Evolutionary conservation across 2,888 invertebrate species (phyloP).

Genomic region (Amiota communis): DNA sequence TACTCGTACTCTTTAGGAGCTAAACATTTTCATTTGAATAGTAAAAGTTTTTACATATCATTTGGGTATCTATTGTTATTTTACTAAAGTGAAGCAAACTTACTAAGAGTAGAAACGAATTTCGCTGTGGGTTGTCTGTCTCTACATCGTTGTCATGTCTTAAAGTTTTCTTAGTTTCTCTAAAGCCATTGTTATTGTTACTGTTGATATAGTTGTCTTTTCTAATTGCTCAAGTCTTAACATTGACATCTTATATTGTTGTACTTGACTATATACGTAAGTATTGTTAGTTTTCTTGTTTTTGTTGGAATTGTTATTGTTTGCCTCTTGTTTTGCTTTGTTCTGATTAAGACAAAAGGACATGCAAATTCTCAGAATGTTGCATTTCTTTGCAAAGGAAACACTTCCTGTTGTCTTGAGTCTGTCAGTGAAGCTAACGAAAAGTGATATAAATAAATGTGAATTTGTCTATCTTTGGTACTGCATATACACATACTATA

Average conservation of each 20-base stretch:
- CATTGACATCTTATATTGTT: conserved; percentile 27
- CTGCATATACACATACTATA: not conserved
- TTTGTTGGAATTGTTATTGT: conserved; percentile 23
- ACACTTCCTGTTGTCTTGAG: not conserved
- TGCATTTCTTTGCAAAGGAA: not conserved
- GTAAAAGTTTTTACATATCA: conserved; percentile 16
- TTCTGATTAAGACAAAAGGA: conserved; percentile 25
- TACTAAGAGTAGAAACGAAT: conserved; percentile 7
- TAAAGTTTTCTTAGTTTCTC: conserved; percentile 28
- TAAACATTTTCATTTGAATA: conserved; percentile 11
- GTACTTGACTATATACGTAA: not conserved
- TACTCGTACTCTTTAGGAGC: too few species aligned
- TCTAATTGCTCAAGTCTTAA: conserved; percentile 30
- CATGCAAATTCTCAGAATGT: conserved; percentile 27
- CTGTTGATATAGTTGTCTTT: conserved; percentile 18
- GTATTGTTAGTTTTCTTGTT: conserved; percentile 21
- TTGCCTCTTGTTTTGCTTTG: conserved; percentile 12
- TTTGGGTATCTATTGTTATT: not conserved
- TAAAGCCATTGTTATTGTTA: conserved; percentile 5
- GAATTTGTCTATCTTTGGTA: not conserved
- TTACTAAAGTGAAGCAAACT: not conserved
- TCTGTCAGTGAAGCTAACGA: not conserved
- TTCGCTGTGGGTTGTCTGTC: conserved; percentile 40
- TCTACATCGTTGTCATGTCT: conserved; percentile 33
- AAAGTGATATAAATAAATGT: conserved; percentile 1